Conservation (phyloP, 37 sponge, comb jelly and placozoan species). For the Ianthella basta region DNA sequence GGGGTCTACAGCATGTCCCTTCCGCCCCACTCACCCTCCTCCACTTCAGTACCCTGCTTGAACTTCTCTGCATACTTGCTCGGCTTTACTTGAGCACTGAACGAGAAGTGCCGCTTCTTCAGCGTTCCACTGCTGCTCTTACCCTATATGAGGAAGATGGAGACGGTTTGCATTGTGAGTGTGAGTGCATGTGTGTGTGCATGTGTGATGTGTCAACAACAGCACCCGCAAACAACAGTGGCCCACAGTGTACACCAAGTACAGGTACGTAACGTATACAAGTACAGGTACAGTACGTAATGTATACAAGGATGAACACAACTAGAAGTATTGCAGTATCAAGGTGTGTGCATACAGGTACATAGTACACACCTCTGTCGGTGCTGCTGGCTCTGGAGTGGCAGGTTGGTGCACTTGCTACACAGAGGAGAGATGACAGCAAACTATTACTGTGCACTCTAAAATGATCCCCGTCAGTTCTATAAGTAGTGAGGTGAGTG, state of each 20-base stretch:
- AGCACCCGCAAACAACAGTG: neutral
- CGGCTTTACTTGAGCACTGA: conserved; percentile 14
- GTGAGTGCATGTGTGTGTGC: neutral
- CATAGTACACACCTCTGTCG: neutral
- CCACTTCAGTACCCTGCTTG: neutral
- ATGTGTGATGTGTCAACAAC: neutral
- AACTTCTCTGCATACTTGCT: conserved; percentile 8
- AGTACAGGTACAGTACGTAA: neutral
- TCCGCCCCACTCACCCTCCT: neutral
- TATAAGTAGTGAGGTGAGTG: no score
- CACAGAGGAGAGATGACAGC: neutral
- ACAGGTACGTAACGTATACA: neutral
- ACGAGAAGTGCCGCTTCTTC: conserved; percentile 26
- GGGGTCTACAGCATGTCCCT: no score
- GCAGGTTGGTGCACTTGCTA: neutral
- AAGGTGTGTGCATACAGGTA: no score
- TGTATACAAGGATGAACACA: neutral
- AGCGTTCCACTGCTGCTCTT: conserved; percentile 5
- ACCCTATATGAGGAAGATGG: neutral
- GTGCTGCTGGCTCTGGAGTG: neutral
- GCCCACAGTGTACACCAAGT: no score
- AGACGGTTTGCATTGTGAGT: no score
- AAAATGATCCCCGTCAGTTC: no score
- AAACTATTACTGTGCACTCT: neutral
- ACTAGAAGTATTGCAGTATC: neutral